phyloP scores from a whole-genome alignment of 1,140 invertebrate species.

The Solenopsis invicta region DNA sequence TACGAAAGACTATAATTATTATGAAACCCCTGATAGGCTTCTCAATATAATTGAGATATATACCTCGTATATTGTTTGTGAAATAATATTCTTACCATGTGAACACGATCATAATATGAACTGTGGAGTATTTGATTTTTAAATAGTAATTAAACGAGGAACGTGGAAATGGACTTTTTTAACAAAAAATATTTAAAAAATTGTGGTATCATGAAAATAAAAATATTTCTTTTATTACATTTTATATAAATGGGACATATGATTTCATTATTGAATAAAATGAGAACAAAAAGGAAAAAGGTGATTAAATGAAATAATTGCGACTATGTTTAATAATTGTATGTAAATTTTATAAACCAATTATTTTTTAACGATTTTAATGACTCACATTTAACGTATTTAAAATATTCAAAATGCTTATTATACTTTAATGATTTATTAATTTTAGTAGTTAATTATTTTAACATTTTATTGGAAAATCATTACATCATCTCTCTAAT shows the following conservation, averaged over 20 bases:
- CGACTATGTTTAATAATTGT: neutral
- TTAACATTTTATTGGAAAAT: neutral
- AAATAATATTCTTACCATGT: neutral
- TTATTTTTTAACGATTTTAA: neutral
- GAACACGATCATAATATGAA: neutral
- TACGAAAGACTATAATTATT: neutral
- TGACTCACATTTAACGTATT: neutral
- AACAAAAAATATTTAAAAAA: slow-evolving; percentile 9
- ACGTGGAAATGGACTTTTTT: neutral
- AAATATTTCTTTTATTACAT: slow-evolving; percentile 10
- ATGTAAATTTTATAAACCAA: slow-evolving; percentile 4
- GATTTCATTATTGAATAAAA: neutral
- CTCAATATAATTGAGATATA: neutral
- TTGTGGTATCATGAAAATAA: neutral
- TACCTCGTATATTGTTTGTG: neutral
- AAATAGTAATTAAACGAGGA: neutral
- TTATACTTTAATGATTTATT: neutral
- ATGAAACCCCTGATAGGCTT: neutral
- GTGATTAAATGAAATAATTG: neutral
- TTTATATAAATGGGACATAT: neutral
- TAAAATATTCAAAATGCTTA: slow-evolving; percentile 10
- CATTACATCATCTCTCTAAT: neutral
- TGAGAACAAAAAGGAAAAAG: neutral
- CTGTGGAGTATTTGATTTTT: neutral
- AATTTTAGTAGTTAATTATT: slow-evolving; percentile 1